Evolutionary conservation across 2,888 invertebrate species (phyloP), one percentile per base, ranked within the genome.

Genomic region (Pasiphila rectangulata): DNA sequence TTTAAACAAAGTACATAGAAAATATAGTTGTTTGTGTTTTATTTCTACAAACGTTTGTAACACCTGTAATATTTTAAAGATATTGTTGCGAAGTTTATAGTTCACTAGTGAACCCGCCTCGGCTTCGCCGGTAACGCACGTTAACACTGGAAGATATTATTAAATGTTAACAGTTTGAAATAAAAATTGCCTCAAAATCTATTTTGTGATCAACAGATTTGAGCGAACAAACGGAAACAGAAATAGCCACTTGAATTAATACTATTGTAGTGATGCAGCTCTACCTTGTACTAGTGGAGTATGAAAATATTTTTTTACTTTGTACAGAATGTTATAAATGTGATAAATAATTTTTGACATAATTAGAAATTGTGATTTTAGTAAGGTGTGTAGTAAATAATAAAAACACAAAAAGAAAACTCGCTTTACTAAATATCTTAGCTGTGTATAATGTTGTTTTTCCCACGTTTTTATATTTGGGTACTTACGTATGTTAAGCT

Each of bases 351-450:
- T 55, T 83, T 83, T 86, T 83, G 83, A 85, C 77, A 84, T 83
- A 82, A 83, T 82, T 86, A 85, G 82, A 79, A 74, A 83, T 84
- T 86, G 86, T 85, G 85, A 85, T 86, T n/a, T 85, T 83, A 85
- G 81, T 81, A 82, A 83, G 73, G 85, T 83, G 85, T 86, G 84
- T 85, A 86, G 83, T 79, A 72, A 64, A 67, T 74, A 67, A 72
- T 69, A 64, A 64, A 63, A 60, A 72, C 62, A 66, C 63, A 63
- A 75, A 75, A 81, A 67, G 58, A 72, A 74, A 76, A 76, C 74
- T 83, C 74, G 83, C 85, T 86, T 84, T 79, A 85, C 79, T 83
- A 79, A 83, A 78, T 81, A 77, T 72, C 72, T 54, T 76, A 77
- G 75, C 78, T 79, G 72, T 75, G 69, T 79, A 61, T 74, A 77